Base-by-base conservation (phyloP, 2,888 invertebrate species). In the Leucozona laternaria region DNA sequence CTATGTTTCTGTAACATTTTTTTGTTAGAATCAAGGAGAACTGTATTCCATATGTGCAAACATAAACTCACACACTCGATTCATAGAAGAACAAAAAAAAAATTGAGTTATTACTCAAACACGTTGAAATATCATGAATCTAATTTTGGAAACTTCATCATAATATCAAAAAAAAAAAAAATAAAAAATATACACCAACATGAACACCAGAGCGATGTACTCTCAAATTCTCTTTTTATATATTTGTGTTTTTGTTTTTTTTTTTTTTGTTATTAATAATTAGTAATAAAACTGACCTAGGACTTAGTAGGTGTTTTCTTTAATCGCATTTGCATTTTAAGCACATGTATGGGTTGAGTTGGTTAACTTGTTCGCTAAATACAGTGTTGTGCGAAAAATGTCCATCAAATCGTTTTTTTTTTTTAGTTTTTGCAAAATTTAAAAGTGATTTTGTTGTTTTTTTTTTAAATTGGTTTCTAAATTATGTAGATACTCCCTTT, bases 71-170 rank as follows among this genome's bases (percentile, higher is more conserved):
- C 62, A 40, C 60, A 20, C 37, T 31, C 20, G n/a, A 50, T 22
- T 57, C 34, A 10, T 8, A 57, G 31, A 6, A 2, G 15, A 2
- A 25, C 15, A n/a, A 15, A n/a, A 8, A 28, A 28, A 31, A 37
- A 22, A n/a, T 8, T 60, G 8, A 60, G n/a, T 37, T 58, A 58
- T 58, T 58, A 58, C 34, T 58, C 37, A 37, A 34, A 40, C 4
- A 40, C 40, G 37, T 40, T 15, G 22, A 60, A 45, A 71, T 45
- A 45, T 45, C 62, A 43, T 20, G 28, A 22, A 57, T 62, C 76
- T 77, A 77, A 71, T 82, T 82, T 82, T 58, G 81, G 77, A 77
- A 71, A 66, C 77, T 77, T 82, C 71, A 72, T 77, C 76, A 81
- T 76, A 53, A 64, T 76, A 15, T 17, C 43, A 31, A 68, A 60